Evolutionary conservation across 2,113 vertebrate species (phyloP), one percentile per base, ranked within the genome.

Genomic region (Pao palembangensis): DNA sequence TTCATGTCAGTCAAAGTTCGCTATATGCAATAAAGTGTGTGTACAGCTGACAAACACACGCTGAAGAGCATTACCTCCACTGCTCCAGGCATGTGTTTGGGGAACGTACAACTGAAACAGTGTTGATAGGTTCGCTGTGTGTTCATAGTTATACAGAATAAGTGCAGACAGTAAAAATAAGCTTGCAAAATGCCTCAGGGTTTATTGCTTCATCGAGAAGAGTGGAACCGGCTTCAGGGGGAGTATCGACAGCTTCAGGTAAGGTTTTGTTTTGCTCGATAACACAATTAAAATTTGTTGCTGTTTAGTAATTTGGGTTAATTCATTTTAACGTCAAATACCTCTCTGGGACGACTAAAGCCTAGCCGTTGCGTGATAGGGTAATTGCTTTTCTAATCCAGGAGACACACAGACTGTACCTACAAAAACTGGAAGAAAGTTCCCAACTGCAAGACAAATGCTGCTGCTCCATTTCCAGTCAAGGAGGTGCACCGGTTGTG

Each of bases 221-320:
- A 96, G 71, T 97, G 95, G 93, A 85, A 90, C 68, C 74, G 88
- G 74, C 85, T 94, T 80, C 92, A 96, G 76, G 89, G 89, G 61
- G 93, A 95, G 63, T 94, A 90, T 79, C 91, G 93, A 58, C 77
- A 86, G 62, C 89, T 93, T 78, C 94, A 96, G 94, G 96, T 98
- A 84, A 85, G 73, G 5, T 69, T 31, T 16, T 16, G 2, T 16
- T n/a, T 47, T 5, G 15, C 17, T n/a, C 6, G 44, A 1, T n/a
- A 2, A n/a, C 6, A 17, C 44, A 47, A 47, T 1, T n/a, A 47
- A n/a, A 6, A 7, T 11, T 13, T 47, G 44, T 16, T 44, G 12
- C 43, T 44, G 1, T 17, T 44, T 3, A 16, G 1, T 6, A 3
- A 28, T 28, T 28, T 28, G 25, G 6, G 25, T 5, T 3, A 28